Percentiles rank a stretch among this genome's conserved stretches.
These are phyloP conservation scores for Diglossa cyanea DNA, from an alignment of 2,797 vertebrate genomes.

Conservation along the genomic window DNA sequence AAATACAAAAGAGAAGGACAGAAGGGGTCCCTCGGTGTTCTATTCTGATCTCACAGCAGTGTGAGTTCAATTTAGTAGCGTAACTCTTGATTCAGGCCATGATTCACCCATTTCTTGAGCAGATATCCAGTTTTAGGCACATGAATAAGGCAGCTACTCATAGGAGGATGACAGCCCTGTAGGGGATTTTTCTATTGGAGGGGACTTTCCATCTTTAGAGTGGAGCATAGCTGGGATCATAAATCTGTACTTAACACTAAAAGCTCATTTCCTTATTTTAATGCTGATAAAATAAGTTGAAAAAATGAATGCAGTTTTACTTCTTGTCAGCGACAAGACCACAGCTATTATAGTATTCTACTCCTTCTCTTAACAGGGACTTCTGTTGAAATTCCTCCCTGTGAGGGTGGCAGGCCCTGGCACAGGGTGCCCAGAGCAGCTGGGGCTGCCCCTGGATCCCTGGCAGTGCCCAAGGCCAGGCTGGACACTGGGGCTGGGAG, in stretches of 20 bases:
- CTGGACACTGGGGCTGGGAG: background rate
- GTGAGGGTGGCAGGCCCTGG: rapidly evolving
- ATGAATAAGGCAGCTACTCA: background rate
- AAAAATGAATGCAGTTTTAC: background rate
- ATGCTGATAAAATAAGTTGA: background rate
- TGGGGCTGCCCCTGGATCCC: background rate
- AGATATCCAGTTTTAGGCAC: background rate
- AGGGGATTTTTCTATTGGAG: background rate
- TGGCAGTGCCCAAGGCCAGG: background rate
- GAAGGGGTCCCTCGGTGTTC: background rate
- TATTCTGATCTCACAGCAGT: background rate
- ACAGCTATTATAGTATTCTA: background rate
- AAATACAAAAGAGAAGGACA: background rate
- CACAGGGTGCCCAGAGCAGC: background rate
- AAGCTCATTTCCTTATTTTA: background rate
- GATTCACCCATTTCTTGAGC: background rate
- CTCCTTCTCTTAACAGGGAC: background rate
- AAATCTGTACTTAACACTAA: background rate
- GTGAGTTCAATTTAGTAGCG: background rate
- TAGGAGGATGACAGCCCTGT: background rate
- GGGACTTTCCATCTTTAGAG: background rate
- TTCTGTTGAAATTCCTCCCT: background rate
- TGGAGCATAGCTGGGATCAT: background rate
- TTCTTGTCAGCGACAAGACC: background rate
- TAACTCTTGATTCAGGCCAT: background rate